Evolutionary conservation across 2,113 vertebrate species (phyloP), one percentile per base, ranked within the genome.

Genomic region (Engystomops pustulosus): DNA sequence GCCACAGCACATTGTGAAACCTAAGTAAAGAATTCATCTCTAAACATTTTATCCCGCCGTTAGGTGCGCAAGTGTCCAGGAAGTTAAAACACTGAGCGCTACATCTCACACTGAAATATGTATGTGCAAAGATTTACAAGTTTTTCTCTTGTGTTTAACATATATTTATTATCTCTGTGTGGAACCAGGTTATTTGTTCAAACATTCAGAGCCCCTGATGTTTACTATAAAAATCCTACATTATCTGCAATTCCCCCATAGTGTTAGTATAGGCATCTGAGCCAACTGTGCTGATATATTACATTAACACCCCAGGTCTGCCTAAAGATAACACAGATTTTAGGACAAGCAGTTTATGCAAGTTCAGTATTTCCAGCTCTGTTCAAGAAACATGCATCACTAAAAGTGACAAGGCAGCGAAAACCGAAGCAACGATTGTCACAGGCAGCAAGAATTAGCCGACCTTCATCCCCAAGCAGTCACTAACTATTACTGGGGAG

Each of bases 391-490:
- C 67, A 67, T 67, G 62, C 30, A 7, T 67, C 5, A 5, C 62
- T 18, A 67, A 34, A 34, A 67, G 10, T 32, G 60, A 65, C 6
- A 30, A 5, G 23, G 60, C 60, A 65, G 60, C 60, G 32, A 32
- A 27, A 49, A 65, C 30, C 32, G 5, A 67, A 67, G 14, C 14
- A 17, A 6, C 32, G 2, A 7, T 36, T 69, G 67, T 69, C 34
- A 69, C 7, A 69, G 9, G 67, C 67, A 69, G 34, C 9, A 38
- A 69, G 18, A 38, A n/a, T 32, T 38, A n/a, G 34, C 32, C 9
- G 14, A 69, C 67, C 67, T 69, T 15, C 71, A 51, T 75, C 71
- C 36, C 30, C 25, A 49, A 74, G n/a, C 71, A 32, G 71, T 49
- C 71, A 51, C 15, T 45, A 10, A 25, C 71, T 51, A 75, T 51